Percentiles rank a stretch among this genome's conserved stretches.
Evolutionary conservation across 2,888 invertebrate genomes (phyloP).

Genomic region (Drosophila neoperkinsi): DNA sequence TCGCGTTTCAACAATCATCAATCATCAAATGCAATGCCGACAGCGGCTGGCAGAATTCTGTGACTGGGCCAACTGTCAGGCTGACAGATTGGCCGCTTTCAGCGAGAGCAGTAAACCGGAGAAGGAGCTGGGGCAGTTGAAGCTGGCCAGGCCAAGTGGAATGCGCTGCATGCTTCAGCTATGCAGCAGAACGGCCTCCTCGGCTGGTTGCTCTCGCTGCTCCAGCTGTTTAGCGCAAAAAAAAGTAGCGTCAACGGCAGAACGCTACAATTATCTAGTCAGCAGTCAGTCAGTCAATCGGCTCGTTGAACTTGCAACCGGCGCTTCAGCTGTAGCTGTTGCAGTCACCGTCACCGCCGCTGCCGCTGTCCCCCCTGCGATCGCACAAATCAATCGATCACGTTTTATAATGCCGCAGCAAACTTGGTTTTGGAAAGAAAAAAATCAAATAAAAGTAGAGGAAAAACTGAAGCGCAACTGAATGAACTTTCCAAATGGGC

Average conservation of each 20-base stretch:
- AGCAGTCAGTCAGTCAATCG: constrained; percentile 81
- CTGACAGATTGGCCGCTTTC: constrained; percentile 83
- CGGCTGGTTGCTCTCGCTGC: constrained; percentile 38
- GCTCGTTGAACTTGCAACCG: constrained; percentile 82
- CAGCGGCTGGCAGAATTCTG: constrained; percentile 68
- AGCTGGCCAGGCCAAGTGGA: constrained; percentile 65
- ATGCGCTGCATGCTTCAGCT: constrained; percentile 62
- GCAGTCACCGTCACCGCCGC: constrained; percentile 22
- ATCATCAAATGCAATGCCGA: constrained; percentile 83
- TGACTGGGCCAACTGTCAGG: constrained; percentile 80
- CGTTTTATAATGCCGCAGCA: constrained; percentile 75
- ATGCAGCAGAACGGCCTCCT: constrained; percentile 39
- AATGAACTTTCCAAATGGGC: constrained; percentile 79
- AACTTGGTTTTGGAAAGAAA: constrained; percentile 25
- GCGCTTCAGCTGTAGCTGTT: constrained; percentile 46
- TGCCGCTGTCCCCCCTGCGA: constrained; percentile 58
- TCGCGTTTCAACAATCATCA: constrained; percentile 83
- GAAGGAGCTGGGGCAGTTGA: constrained; percentile 20
- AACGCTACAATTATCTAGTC: constrained; percentile 84
- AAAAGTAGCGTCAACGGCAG: constrained; percentile 62
- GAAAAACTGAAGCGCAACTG: constrained; percentile 68
- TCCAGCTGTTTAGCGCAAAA: constrained; percentile 69
- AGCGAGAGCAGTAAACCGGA: constrained; percentile 60
- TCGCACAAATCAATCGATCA: constrained; percentile 84
- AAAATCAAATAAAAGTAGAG: constrained; percentile 31